phyloP scores from a whole-genome alignment of 2,113 vertebrate species.

The Ammodytes marinus region DNA sequence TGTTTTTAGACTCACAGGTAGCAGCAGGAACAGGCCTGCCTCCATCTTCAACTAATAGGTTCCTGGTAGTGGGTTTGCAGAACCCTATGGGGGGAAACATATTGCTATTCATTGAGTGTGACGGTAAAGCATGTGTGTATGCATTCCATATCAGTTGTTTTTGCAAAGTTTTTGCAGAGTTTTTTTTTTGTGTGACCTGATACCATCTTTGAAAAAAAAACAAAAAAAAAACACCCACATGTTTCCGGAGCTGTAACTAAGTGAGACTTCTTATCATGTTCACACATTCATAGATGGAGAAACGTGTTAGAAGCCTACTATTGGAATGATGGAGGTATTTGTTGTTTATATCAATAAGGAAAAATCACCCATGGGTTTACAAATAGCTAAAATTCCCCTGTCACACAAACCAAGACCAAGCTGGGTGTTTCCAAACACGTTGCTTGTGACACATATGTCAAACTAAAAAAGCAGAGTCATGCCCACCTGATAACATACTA shows the following conservation, averaged over 20 bases:
- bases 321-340: conserved; percentile 18
- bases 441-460: background rate
- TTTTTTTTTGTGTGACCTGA: background rate
- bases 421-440: conserved; percentile 53
- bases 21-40: background rate
- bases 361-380: conserved; percentile 33
- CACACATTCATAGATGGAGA: conserved; percentile 1
- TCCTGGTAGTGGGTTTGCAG: background rate
- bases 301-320: background rate
- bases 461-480: conserved; percentile 35
- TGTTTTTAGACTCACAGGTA: conserved; percentile 39
- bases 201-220: background rate
- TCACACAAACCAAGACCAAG: background rate
- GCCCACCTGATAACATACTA: background rate
- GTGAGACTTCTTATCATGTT: background rate
- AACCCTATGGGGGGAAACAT: conserved; percentile 14
- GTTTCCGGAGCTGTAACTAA: conserved; percentile 1
- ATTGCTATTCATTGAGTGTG: background rate
- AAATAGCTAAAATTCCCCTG: conserved; percentile 59
- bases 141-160: background rate
- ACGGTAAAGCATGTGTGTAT: background rate
- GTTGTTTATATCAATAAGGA: conserved; percentile 2
- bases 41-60: background rate
- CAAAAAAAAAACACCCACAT: background rate
- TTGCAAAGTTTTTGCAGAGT: background rate